phyloP scores from a whole-genome alignment of 2,888 invertebrate genomes.

The Tipula unca region DNA sequence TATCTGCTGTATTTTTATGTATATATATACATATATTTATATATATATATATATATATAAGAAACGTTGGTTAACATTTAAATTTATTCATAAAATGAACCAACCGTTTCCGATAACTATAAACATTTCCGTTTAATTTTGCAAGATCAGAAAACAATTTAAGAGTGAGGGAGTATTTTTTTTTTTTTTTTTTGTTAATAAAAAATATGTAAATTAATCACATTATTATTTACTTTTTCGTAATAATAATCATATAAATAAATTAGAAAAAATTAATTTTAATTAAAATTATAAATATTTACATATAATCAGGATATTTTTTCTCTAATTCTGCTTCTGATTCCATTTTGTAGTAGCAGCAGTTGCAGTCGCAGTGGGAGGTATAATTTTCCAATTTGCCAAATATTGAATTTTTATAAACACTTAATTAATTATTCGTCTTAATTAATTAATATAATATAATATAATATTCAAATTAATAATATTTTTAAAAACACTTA shows the following conservation, averaged over 20 bases:
- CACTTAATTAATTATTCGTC: background rate
- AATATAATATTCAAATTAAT: background rate
- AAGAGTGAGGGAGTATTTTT: background rate
- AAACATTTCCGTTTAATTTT: conserved; percentile 17
- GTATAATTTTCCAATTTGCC: background rate
- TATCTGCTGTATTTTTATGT: background rate
- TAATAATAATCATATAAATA: background rate
- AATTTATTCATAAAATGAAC: conserved; percentile 19
- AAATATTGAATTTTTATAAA: background rate
- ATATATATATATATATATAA: background rate
- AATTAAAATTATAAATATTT: background rate
- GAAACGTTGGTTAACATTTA: conserved; percentile 1
- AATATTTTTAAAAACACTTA: background rate
- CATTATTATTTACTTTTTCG: background rate
- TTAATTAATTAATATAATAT: background rate
- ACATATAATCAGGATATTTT: background rate
- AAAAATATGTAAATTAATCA: background rate
- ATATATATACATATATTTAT: background rate
- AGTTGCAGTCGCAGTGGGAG: background rate
- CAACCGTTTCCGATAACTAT: conserved; percentile 18
- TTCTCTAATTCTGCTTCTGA: background rate
- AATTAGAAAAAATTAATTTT: background rate
- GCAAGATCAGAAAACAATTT: conserved; percentile 17
- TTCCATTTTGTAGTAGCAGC: background rate
- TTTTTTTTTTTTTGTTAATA: background rate